Evolutionary conservation across 1,140 invertebrate species (phyloP).

Genomic region (Sitobion miscanthi): DNA sequence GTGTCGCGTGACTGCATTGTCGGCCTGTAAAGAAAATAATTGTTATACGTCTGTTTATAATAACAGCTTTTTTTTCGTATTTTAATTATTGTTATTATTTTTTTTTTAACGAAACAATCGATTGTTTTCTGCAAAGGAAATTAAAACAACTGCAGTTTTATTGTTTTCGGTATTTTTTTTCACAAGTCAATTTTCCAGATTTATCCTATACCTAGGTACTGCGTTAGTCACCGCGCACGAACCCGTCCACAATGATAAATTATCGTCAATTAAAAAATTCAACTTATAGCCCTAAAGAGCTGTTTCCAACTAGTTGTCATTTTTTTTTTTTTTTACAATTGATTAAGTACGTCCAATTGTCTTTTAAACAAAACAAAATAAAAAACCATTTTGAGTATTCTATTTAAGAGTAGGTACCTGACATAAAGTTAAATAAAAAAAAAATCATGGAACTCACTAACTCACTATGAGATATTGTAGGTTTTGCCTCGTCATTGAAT

Average conservation of each 20-base stretch:
- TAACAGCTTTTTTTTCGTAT: conserved; percentile 28
- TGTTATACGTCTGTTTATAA: conserved; percentile 26
- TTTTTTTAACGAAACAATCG: not conserved
- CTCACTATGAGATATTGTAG: not conserved
- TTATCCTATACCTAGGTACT: not conserved
- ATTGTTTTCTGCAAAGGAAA: not conserved
- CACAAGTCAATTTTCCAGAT: not conserved
- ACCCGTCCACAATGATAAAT: not conserved
- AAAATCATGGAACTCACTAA: not conserved
- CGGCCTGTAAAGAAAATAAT: conserved; percentile 34
- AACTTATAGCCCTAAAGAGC: not conserved
- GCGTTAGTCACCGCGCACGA: not conserved
- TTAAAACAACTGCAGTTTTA: conserved; percentile 14
- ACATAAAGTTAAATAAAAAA: not conserved
- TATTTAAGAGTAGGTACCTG: not conserved
- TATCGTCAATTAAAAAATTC: not conserved
- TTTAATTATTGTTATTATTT: conserved; percentile 26
- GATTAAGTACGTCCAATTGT: not conserved
- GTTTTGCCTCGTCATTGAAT: too few relatives aligned
- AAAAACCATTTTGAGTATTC: not conserved
- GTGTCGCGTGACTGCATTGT: conserved; percentile 49
- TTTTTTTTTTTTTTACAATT: not conserved
- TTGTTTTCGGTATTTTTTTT: not conserved
- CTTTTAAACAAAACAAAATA: not conserved
- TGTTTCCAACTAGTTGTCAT: not conserved